Evolutionary conservation across 2,797 vertebrate genomes (phyloP), one percentile per base, ranked within the genome.

Genomic region (Tauraco hartlaubi): DNA sequence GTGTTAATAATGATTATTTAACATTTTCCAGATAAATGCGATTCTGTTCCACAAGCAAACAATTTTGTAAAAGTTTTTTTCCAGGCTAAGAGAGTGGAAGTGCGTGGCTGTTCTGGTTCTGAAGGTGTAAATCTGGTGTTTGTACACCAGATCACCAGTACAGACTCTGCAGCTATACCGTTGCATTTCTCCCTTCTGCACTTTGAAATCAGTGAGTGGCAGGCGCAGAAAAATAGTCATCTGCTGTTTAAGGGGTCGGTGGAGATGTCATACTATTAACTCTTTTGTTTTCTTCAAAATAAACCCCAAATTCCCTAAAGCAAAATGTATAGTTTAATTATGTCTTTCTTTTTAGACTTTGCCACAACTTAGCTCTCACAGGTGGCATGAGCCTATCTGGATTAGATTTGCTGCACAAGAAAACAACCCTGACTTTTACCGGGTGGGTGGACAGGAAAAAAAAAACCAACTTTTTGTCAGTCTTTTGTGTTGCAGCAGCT

Each of bases 401-500:
- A 91, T 96, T 91, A 92, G 76, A 91, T 92, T 95, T 95, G 90
- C 97, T 92, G 95, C 94, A 74, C 94, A 93, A 83, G 80, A 85
- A 96, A 96, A 97, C 96, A 95, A 88, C 85, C 91, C 95, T 97
- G 96, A 97, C 95, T 98, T 97, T 95, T 95, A 97, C 80, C 19
- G 88, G 94, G 97, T 98, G 97, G 97, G 97, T 93, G 97, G 98
- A 98, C 95, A 91, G 92, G 49, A 80, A 63, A 84, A 91, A 90
- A 78, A 62, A 93, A 83, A 35, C 10, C 95, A 98, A 98, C 97
- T 98, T 98, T 98, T 98, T 98, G 97, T 98, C 97, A 98, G 98
- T 98, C 98, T 98, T 99, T 99, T 98, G 98, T 98, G 98, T 98
- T 94, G 86, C 97, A 98, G 98, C 97, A 98, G 98, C 98, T 98